Evolutionary conservation across 2,113 vertebrate species (phyloP).

Genomic region (Corvus hawaiiensis): DNA sequence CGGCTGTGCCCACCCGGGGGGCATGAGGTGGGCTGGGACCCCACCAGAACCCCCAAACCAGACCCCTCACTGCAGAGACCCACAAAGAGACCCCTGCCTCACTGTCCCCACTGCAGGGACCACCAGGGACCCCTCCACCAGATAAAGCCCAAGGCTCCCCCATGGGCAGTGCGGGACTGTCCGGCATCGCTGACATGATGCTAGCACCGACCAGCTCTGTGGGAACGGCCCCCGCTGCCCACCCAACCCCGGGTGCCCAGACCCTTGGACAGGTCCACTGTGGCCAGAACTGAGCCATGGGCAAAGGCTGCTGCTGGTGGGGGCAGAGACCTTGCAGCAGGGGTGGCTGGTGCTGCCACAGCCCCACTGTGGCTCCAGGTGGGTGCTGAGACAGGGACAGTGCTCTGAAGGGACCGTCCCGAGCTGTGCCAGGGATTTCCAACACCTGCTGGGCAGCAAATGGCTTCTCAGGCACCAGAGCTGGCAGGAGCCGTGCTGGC

Average conservation of each 20-base stretch:
- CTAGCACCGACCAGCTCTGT: neutral
- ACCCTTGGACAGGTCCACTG: neutral
- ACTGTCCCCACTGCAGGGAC: neutral
- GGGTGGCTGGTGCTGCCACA: neutral
- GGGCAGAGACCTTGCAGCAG: neutral
- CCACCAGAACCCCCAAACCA: neutral
- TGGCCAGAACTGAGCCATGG: rapidly evolving
- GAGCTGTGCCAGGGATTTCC: neutral
- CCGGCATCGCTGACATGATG: rapidly evolving
- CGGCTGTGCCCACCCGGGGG: rapidly evolving
- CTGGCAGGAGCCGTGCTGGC: neutral
- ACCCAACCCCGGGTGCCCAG: neutral
- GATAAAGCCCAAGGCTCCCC: neutral
- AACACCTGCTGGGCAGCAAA: neutral
- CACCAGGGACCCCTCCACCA: neutral
- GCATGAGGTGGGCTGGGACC: neutral
- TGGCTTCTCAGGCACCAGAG: neutral
- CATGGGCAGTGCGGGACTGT: rapidly evolving
- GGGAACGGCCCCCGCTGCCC: neutral
- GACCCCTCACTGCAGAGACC: neutral
- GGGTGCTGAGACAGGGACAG: rapidly evolving
- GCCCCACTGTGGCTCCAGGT: rapidly evolving
- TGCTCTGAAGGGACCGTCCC: neutral
- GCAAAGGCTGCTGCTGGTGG: neutral
- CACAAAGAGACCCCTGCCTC: neutral